Evolutionary conservation across 2,113 vertebrate genomes (phyloP).

Genomic region (Clarias batrachus): DNA sequence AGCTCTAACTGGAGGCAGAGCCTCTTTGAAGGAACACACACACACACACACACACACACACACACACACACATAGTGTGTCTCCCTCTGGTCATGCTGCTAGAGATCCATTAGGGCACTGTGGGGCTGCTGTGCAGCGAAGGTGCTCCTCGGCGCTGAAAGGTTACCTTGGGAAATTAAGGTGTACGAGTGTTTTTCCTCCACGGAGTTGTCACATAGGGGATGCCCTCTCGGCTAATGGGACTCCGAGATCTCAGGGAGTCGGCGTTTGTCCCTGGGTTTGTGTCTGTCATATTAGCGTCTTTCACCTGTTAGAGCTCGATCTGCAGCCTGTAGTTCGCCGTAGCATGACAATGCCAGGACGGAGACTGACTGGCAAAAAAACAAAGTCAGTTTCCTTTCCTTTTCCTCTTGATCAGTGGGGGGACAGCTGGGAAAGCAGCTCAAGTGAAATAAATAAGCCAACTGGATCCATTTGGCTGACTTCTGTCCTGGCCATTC

Average conservation of each 20-base stretch:
- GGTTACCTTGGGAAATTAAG: conserved; percentile 48
- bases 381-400: conserved; percentile 52
- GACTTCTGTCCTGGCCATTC: not conserved
- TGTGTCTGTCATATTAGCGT: conserved; percentile 11
- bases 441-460: conserved; percentile 18
- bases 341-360: conserved; percentile 51
- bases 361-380: conserved; percentile 59
- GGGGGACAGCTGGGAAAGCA: conserved; percentile 24
- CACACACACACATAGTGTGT: conserved; percentile 1
- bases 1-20: not conserved
- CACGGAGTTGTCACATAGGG: conserved; percentile 7
- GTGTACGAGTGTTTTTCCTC: conserved; percentile 19
- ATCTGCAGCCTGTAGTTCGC: conserved; percentile 34
- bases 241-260: not conserved
- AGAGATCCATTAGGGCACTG: conserved; percentile 14
- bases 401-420: conserved; percentile 1
- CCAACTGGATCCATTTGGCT: not conserved
- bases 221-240: conserved; percentile 10
- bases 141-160: conserved; percentile 25
- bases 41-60: not conserved
- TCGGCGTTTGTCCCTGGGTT: not conserved
- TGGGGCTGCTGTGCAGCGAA: conserved; percentile 15
- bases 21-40: not conserved
- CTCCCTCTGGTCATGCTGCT: conserved; percentile 28
- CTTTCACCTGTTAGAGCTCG: conserved; percentile 51